These are phyloP conservation scores for Penaeus vannamei DNA, from an alignment of 1,140 invertebrate species.

Conservation along the genomic window DNA sequence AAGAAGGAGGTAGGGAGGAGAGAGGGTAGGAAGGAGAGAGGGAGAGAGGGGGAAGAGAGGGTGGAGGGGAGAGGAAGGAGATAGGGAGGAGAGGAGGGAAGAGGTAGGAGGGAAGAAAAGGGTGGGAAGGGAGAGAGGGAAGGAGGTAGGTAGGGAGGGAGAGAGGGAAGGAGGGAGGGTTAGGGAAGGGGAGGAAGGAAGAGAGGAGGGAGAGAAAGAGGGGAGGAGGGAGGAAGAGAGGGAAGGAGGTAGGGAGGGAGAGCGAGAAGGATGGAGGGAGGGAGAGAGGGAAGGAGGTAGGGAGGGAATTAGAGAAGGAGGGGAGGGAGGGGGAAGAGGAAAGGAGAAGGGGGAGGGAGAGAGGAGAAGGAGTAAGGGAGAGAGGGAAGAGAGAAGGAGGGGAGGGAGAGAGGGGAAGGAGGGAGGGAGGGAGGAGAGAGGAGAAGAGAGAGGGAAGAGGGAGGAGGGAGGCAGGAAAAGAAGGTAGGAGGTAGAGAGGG, in stretches of 20 bases:
- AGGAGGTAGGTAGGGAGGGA: background rate
- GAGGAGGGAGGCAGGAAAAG: background rate
- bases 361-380: background rate
- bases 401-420: background rate
- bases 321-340: background rate
- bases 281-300: background rate
- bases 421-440: background rate
- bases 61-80: background rate
- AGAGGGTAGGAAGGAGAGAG: background rate
- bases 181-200: background rate
- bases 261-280: background rate
- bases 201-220: background rate
- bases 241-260: background rate
- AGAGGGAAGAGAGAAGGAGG: background rate
- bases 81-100: background rate
- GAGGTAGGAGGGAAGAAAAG: background rate
- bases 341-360: background rate
- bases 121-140: background rate
- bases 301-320: background rate
- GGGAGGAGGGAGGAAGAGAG: background rate
- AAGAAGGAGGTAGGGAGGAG: background rate
- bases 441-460: background rate
- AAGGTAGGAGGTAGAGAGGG: background rate
- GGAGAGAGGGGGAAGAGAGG: background rate
- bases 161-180: background rate